Evolutionary conservation across 2,113 vertebrate species (phyloP).

Genomic region (Heterochromis multidens): DNA sequence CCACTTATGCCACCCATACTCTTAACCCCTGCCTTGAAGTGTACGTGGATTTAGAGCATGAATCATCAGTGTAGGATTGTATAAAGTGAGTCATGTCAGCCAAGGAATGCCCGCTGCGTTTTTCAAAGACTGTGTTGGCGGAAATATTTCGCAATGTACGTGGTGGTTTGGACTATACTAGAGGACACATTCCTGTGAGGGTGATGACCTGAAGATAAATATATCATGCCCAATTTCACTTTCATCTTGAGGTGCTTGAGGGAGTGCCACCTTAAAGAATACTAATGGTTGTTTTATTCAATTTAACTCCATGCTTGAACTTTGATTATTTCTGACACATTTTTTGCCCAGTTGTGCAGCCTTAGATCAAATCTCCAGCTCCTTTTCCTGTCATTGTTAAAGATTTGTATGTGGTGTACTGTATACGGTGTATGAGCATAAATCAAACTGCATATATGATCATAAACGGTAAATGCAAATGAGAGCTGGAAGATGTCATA

Average conservation of each 20-base stretch:
- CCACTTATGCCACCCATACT: conserved; percentile 60
- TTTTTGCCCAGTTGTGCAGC: not conserved
- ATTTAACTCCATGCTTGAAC: not conserved
- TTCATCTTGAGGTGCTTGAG: not conserved
- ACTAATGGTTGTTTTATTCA: not conserved
- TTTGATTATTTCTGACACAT: not conserved
- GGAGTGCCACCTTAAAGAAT: not conserved
- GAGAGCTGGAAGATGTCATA: not conserved
- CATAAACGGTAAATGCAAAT: not conserved
- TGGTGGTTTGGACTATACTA: not conserved
- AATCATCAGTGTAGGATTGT: conserved; percentile 69
- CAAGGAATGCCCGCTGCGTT: conserved; percentile 47
- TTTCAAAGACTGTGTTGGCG: conserved; percentile 46
- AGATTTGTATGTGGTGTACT: not conserved
- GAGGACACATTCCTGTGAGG: not conserved
- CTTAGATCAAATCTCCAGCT: not conserved
- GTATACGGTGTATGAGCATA: not conserved
- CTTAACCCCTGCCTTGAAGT: conserved; percentile 54
- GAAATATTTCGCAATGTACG: conserved; percentile 7
- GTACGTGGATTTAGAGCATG: conserved; percentile 41
- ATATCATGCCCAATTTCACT: not conserved
- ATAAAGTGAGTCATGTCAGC: conserved; percentile 55
- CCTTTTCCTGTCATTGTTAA: not conserved
- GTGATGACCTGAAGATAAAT: not conserved
- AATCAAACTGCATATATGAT: not conserved